phyloP scores from a whole-genome alignment of 1,140 invertebrate genomes.

The Diabrotica undecimpunctata region DNA sequence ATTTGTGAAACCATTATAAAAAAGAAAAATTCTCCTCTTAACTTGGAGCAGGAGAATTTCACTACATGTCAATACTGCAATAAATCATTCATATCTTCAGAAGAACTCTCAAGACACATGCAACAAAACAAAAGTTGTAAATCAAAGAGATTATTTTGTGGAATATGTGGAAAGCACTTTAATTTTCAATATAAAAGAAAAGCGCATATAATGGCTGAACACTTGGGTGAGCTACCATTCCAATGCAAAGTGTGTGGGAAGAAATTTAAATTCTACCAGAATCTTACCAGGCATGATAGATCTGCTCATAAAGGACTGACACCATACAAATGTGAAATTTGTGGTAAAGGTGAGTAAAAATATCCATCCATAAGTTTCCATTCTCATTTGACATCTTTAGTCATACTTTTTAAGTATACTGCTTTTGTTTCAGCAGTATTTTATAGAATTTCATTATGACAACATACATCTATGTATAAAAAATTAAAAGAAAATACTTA shows the following conservation, averaged over 20 bases:
- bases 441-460: too few species aligned
- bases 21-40: constrained; percentile 17
- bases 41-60: neutral
- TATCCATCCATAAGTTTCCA: too few species aligned
- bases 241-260: constrained; percentile 10
- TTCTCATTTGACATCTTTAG: too few species aligned
- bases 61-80: constrained; percentile 22
- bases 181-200: constrained; percentile 3
- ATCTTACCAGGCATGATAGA: constrained; percentile 6
- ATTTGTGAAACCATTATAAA: constrained; percentile 19
- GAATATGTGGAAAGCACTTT: neutral
- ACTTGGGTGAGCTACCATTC: neutral
- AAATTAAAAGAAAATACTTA: too few species aligned
- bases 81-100: constrained; percentile 27
- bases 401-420: too few species aligned
- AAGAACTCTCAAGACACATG: constrained; percentile 24
- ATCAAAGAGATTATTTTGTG: constrained; percentile 4
- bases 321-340: constrained; percentile 29
- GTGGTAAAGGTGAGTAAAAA: constrained; percentile 23
- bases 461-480: too few species aligned
- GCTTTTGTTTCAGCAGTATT: too few species aligned
- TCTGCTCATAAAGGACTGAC: constrained; percentile 20
- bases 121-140: constrained; percentile 26
- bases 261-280: constrained; percentile 9
- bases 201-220: constrained; percentile 4